phyloP scores from a whole-genome alignment of 2,888 invertebrate genomes.

The Lasioglossum marginatum region DNA sequence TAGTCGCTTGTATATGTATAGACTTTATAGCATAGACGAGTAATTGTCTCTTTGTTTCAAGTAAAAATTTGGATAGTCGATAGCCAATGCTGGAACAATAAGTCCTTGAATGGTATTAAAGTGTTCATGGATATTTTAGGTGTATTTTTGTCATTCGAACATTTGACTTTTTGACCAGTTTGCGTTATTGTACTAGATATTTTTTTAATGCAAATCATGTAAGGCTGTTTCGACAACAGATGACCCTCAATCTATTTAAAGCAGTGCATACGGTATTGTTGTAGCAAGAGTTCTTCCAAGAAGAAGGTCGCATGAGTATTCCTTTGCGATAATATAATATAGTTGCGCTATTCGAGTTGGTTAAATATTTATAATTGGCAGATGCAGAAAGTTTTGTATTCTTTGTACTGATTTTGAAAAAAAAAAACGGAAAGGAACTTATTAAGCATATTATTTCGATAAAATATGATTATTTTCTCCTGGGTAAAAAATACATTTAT shows the following conservation, averaged over 20 bases:
- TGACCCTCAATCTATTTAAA: not conserved
- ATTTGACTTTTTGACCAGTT: not conserved
- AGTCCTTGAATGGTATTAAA: not conserved
- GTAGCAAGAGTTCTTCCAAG: not conserved
- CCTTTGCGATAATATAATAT: conserved; percentile 3
- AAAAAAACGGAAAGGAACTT: rapidly evolving
- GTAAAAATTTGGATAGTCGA: not conserved
- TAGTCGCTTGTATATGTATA: not conserved
- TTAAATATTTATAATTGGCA: not conserved
- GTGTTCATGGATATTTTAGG: not conserved
- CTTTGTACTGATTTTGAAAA: not conserved
- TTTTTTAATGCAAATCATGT: not conserved
- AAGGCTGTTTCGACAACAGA: conserved; percentile 1
- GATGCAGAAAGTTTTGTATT: not conserved
- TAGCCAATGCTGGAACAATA: not conserved
- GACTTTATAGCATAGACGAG: not conserved
- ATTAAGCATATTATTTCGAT: not conserved
- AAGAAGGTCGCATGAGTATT: not conserved
- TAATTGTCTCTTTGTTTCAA: not conserved
- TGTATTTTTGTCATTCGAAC: not conserved
- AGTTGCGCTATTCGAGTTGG: not conserved
- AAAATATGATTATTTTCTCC: not conserved
- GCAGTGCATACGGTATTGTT: not conserved
- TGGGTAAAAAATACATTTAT: not conserved
- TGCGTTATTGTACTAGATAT: not conserved